A percentile compares a stretch with the other conserved stretches of the same genome.
phyloP scores from a whole-genome alignment of 2,113 vertebrate species.

The Datnioides undecimradiatus region DNA sequence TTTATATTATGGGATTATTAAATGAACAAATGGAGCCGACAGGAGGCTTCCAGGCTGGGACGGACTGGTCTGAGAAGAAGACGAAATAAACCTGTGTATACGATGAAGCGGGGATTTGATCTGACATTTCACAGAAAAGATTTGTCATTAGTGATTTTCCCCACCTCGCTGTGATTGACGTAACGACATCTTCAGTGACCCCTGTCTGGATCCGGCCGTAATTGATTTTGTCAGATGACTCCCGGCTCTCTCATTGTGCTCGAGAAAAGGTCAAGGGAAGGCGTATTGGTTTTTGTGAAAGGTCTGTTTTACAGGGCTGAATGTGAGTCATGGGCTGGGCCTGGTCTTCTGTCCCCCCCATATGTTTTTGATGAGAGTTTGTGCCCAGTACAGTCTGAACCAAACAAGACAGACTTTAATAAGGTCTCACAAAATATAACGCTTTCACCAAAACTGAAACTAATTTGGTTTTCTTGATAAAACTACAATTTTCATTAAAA shows the following conservation, averaged over 20 bases:
- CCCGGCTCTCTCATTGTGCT: slow-evolving; percentile 29
- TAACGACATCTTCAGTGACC: slow-evolving; percentile 32
- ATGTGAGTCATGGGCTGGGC: slow-evolving; percentile 5
- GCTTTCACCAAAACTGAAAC: background rate
- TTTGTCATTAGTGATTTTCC: slow-evolving; percentile 56
- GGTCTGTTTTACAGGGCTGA: slow-evolving; percentile 5
- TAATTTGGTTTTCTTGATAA: too few species aligned
- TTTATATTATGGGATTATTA: slow-evolving; percentile 1
- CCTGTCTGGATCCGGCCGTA: slow-evolving; percentile 35
- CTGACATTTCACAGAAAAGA: slow-evolving; percentile 58
- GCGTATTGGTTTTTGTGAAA: slow-evolving; percentile 19
- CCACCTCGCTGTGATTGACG: slow-evolving; percentile 37
- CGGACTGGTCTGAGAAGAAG: background rate
- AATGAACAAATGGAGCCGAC: slow-evolving; percentile 32
- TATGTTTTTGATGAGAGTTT: slow-evolving; percentile 32
- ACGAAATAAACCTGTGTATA: slow-evolving; percentile 1
- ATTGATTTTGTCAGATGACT: slow-evolving; percentile 42
- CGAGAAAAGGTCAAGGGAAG: slow-evolving; percentile 42
- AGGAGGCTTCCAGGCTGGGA: background rate
- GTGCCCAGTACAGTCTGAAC: slow-evolving; percentile 1
- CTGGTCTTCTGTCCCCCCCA: background rate
- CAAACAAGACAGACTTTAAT: background rate
- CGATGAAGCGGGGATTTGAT: slow-evolving; percentile 41
- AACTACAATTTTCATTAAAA: too few species aligned
- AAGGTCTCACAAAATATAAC: background rate